Evolutionary conservation across 2,797 vertebrate genomes (phyloP), one percentile per base, ranked within the genome.

Genomic region (Lepilemur septentrionalis): DNA sequence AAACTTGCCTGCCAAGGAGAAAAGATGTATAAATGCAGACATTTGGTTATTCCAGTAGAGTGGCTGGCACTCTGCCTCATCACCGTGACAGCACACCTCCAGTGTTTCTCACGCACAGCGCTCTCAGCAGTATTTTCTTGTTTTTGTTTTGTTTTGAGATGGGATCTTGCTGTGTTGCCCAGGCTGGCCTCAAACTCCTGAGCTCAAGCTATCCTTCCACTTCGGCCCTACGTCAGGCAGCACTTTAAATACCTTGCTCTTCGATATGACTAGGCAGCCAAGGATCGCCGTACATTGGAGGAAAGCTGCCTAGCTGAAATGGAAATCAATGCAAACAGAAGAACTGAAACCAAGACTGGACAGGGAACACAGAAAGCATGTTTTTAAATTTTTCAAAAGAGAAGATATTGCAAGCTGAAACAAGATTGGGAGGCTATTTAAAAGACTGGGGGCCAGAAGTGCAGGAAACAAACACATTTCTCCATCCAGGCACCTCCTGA

Each of bases 71-170:
- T 13, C 23, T 0, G 5, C 70, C 83, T 84, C 41, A 10, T 18
- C 7, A 7, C 65, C 43, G 7, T 5, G 3, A 14, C 4, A 1
- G 35, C 18, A 1, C 61, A 11, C 30, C 32, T 65, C 15, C 63
- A n/a, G 30, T 17, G n/a, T 32, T n/a, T 5, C 55, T 63, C 69
- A 50, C n/a, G 35, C n/a, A 3, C 0, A 0, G 15, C 8, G 5
- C 14, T 61, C 35, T 63, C 23, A 4, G 55, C 17, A 25, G 50
- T n/a, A 25, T 35, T 52, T 50, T 7, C 17, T n/a, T 23, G 18
- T 52, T 50, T 52, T 76, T 76, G 46, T 23, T 52, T 52, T 23
- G 11, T 65, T 65, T 65, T n/a, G 15, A 52, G 48, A n/a, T n/a
- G 20, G 73, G 48, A 32, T 22, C 48, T 76, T 20, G 20, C 73